phyloP scores from a whole-genome alignment of 2,113 vertebrate genomes.

The Oxyura jamaicensis region DNA sequence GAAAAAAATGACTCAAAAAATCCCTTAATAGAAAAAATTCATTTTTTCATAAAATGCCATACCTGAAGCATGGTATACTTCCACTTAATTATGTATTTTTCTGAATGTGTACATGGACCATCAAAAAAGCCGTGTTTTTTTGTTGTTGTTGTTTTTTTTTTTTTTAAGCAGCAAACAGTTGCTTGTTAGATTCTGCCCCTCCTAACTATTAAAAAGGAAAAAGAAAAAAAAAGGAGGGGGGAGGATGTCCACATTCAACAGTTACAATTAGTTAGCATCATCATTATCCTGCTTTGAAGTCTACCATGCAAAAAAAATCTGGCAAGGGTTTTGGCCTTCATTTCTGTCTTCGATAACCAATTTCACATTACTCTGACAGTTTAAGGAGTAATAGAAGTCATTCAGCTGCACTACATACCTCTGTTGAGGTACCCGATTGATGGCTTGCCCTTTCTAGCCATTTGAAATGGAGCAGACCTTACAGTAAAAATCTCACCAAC shows the following conservation, averaged over 20 bases:
- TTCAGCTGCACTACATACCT: neutral
- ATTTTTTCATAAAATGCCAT: neutral
- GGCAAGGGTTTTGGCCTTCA: neutral
- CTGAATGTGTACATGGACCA: neutral
- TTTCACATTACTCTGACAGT: neutral
- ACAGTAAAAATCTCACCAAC: neutral
- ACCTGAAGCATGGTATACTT: neutral
- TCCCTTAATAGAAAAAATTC: neutral
- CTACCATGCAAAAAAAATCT: neutral
- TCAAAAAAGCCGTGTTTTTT: neutral
- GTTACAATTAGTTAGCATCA: constrained; percentile 8
- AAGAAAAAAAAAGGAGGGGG: neutral
- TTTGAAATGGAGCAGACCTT: neutral
- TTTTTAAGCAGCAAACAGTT: neutral
- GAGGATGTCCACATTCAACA: neutral
- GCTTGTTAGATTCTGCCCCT: neutral
- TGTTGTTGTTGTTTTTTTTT: too few relatives aligned
- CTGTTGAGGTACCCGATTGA: neutral
- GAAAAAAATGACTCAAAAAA: neutral
- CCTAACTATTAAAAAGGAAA: neutral
- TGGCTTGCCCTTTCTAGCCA: neutral
- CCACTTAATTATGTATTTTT: neutral
- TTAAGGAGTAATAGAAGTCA: neutral
- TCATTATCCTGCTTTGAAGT: neutral
- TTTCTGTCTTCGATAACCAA: neutral